Evolutionary conservation across 2,888 invertebrate genomes (phyloP), one percentile per base, ranked within the genome.

Genomic region (Meliscaeva auricollis): DNA sequence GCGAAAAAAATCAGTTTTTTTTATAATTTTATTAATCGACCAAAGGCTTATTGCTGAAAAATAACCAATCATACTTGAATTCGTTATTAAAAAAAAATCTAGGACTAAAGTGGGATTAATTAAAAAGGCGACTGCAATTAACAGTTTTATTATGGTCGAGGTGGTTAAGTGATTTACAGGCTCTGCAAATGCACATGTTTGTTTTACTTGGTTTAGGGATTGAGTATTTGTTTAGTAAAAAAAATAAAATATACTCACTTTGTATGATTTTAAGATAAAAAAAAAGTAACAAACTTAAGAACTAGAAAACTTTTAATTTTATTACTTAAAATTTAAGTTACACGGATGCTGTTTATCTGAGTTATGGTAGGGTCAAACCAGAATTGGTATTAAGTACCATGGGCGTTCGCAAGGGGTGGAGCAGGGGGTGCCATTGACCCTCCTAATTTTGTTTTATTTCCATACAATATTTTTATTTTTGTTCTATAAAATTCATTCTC

Each of bases 41-140:
- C 22, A 11, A 26, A 17, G 17, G 54, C 26, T 20, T 22, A 35
- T 30, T 32, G 35, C 11, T 35, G 5, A 44, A 58, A 56, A 60
- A 30, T 35, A 58, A 22, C 30, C 70, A 70, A 58, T 70, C 32
- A 58, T 70, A 30, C 70, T 22, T 35, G 35, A 58, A 58, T 72
- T 58, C n/a, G 22, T 72, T 48, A 35, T 32, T 35, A 11, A 32
- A 46, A 72, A 11, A 32, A 46, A 72, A 58, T 58, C 22, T 46
- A 58, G 48, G 72, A 58, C 46, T 72, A 5, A 46, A 48, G 35
- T 58, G 46, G 48, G 15, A 72, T 72, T 58, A 60, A 72, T 60
- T 35, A 72, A 72, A 35, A 58, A 58, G 22, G 58, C 72, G 35
- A 58, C 7, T 72, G 70, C 58, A 72, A 58, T 72, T 72, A 64